Conservation (phyloP, 2,888 invertebrate species). For the Kuschelorhynchus macadamiae region DNA sequence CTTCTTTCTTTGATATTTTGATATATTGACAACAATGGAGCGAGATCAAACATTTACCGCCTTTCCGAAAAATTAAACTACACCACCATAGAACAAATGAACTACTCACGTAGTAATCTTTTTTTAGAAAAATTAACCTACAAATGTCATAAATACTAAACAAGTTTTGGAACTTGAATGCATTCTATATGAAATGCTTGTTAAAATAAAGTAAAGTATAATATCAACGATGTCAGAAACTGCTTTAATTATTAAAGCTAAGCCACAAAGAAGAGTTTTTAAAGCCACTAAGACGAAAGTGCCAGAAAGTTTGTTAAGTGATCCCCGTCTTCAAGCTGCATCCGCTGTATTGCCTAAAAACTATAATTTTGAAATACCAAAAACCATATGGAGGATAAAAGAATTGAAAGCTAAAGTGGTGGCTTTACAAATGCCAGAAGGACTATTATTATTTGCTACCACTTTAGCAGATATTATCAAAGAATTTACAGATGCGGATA, state of each 20-base stretch:
- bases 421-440: conserved; percentile 98
- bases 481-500: conserved; percentile 89
- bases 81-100: conserved; percentile 42
- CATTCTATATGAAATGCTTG: too few relatives aligned
- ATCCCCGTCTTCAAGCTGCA: conserved; percentile 80
- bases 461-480: conserved; percentile 92
- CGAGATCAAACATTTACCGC: too few relatives aligned
- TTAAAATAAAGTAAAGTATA: too few relatives aligned
- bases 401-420: conserved; percentile 88
- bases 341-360: conserved; percentile 87
- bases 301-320: conserved; percentile 83
- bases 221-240: conserved; percentile 53
- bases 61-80: too few relatives aligned
- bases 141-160: too few relatives aligned
- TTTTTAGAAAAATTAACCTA: conserved; percentile 46
- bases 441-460: conserved; percentile 91
- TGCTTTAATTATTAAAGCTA: conserved; percentile 82
- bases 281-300: conserved; percentile 85
- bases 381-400: conserved; percentile 96
- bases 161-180: too few relatives aligned
- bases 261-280: conserved; percentile 84
- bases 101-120: conserved; percentile 47
- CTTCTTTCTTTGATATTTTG: too few relatives aligned
- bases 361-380: conserved; percentile 98
- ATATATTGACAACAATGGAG: too few relatives aligned